Conservation (phyloP, 2,888 invertebrate genomes). For the Ypsolopha scabrella region DNA sequence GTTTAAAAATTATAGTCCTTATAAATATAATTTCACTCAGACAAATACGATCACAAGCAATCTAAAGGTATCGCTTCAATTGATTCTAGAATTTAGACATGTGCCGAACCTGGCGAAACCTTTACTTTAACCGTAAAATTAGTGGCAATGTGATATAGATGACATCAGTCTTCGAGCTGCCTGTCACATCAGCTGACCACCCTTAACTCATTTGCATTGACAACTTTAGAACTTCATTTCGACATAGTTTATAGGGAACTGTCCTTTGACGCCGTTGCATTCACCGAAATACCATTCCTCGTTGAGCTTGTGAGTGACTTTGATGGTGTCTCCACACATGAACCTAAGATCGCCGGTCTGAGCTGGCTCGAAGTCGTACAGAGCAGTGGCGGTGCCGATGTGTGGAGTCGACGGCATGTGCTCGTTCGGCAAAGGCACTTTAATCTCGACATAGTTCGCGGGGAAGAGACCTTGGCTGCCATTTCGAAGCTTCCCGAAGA, state of each 20-base stretch:
- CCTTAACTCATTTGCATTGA: neutral
- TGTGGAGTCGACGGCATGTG: conserved; percentile 13
- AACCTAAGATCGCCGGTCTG: conserved; percentile 51
- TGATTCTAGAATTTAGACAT: neutral
- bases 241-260: conserved; percentile 84
- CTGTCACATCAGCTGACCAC: neutral
- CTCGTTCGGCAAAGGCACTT: conserved; percentile 73
- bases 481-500: conserved; percentile 76
- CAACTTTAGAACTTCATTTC: conserved; percentile 49
- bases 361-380: conserved; percentile 79
- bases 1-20: too few species aligned
- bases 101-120: neutral
- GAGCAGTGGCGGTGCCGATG: conserved; percentile 67
- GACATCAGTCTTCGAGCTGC: conserved; percentile 24
- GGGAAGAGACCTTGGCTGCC: conserved; percentile 87
- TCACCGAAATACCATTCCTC: conserved; percentile 85
- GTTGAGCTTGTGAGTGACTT: conserved; percentile 76
- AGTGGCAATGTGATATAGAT: conserved; percentile 18
- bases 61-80: neutral
- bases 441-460: conserved; percentile 80
- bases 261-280: conserved; percentile 74
- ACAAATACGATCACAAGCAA: neutral
- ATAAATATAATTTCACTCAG: too few species aligned
- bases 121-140: conserved; percentile 6
- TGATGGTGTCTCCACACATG: conserved; percentile 57